These are phyloP conservation scores for Paratilapia polleni DNA, from an alignment of 2,113 vertebrate genomes.

Conservation along the genomic window DNA sequence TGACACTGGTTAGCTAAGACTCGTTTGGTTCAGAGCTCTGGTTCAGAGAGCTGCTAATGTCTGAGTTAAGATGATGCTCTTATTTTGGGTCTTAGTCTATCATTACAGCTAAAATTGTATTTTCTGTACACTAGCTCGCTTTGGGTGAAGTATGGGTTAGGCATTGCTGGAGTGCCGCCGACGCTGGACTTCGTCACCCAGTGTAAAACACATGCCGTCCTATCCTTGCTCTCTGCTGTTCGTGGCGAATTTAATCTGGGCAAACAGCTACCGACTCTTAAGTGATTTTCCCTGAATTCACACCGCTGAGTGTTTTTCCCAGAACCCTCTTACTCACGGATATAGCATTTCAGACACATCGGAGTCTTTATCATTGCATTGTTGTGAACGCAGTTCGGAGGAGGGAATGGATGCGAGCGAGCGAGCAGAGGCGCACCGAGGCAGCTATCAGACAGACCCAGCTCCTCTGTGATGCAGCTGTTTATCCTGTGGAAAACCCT, in stretches of 20 bases:
- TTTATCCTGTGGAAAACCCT: slow-evolving; percentile 22
- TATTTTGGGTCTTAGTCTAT: background rate
- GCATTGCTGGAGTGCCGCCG: slow-evolving; percentile 9
- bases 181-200: slow-evolving; percentile 49
- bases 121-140: background rate
- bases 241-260: slow-evolving; percentile 60
- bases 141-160: background rate
- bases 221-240: slow-evolving; percentile 56
- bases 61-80: too few species aligned
- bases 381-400: slow-evolving; percentile 54
- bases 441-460: slow-evolving; percentile 47
- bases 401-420: slow-evolving; percentile 49
- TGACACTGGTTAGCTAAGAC: background rate
- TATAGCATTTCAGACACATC: background rate
- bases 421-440: slow-evolving; percentile 61
- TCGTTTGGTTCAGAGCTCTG: too few species aligned
- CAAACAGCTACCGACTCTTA: slow-evolving; percentile 29
- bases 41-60: too few species aligned
- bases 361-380: slow-evolving; percentile 52
- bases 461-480: slow-evolving; percentile 68
- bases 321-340: background rate
- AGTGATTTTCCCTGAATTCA: background rate
- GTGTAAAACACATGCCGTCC: slow-evolving; percentile 59
- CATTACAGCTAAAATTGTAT: background rate
- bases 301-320: background rate